Percentiles rank a stretch among this genome's conserved stretches.
phyloP scores from a whole-genome alignment of 2,113 vertebrate genomes.

The Plotosus lineatus region DNA sequence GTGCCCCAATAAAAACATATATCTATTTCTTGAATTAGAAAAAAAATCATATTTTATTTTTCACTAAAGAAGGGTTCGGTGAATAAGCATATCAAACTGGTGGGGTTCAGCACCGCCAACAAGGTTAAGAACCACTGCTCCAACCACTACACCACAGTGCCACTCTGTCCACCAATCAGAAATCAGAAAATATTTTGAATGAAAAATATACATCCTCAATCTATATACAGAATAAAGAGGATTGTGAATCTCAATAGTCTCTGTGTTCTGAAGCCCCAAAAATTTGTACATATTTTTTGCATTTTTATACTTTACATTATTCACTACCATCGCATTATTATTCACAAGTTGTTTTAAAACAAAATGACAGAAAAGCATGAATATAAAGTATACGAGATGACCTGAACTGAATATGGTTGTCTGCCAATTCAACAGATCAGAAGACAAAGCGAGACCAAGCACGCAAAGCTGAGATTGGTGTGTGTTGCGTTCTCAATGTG shows the following conservation, averaged over 20 bases:
- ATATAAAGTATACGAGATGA: background rate
- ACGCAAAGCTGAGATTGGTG: conserved; percentile 58
- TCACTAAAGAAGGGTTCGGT: too few relatives aligned
- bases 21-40: too few relatives aligned
- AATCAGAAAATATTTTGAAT: too few relatives aligned
- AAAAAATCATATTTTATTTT: too few relatives aligned
- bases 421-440: conserved; percentile 12
- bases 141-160: too few relatives aligned
- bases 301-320: background rate
- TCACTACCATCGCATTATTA: background rate
- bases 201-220: background rate
- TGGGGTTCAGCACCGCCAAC: too few relatives aligned
- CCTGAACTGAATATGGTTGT: conserved; percentile 1
- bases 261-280: background rate
- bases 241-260: background rate
- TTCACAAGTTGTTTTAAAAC: background rate
- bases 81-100: too few relatives aligned
- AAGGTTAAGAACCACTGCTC: too few relatives aligned
- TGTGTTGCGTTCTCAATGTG: conserved; percentile 69
- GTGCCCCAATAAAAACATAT: too few relatives aligned
- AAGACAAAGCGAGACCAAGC: conserved; percentile 32
- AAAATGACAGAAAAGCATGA: background rate
- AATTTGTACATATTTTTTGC: background rate
- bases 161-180: too few relatives aligned
- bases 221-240: background rate